Conservation (phyloP, 2,113 vertebrate genomes). For the Spea multiplicata region DNA sequence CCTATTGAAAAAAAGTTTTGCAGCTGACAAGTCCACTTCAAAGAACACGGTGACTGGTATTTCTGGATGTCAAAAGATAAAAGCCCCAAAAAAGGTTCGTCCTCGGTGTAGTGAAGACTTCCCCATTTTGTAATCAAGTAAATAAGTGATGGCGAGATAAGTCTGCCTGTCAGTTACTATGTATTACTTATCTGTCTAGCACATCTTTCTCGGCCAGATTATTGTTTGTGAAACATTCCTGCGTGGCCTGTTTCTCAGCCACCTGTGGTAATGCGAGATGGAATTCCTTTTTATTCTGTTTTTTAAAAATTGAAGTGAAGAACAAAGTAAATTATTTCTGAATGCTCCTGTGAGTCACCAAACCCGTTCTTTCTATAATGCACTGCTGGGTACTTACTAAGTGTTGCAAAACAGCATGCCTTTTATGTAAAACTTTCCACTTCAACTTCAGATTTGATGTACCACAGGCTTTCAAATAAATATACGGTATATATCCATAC, state of each 20-base stretch:
- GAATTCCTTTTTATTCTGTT: constrained; percentile 34
- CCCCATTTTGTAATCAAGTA: constrained; percentile 4
- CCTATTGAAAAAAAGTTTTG: too few species aligned
- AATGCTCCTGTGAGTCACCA: constrained; percentile 38
- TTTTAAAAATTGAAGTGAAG: constrained; percentile 8
- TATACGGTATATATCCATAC: too few species aligned
- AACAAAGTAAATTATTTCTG: constrained; percentile 40
- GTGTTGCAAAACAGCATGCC: constrained; percentile 25
- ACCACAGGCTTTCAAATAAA: background rate
- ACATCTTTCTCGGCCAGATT: constrained; percentile 30
- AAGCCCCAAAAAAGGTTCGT: too few species aligned
- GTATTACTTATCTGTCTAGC: constrained; percentile 40
- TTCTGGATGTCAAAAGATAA: too few species aligned
- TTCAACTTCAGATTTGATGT: constrained; percentile 40
- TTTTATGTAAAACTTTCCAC: constrained; percentile 33
- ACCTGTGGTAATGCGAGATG: constrained; percentile 45
- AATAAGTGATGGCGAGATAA: constrained; percentile 27
- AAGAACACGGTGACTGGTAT: too few species aligned
- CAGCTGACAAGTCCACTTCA: too few species aligned
- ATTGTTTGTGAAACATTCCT: constrained; percentile 32
- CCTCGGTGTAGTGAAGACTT: too few species aligned
- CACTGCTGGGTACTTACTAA: constrained; percentile 13
- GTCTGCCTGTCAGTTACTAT: constrained; percentile 18
- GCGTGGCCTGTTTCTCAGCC: constrained; percentile 34
- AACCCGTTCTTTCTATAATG: constrained; percentile 30